Conservation (phyloP, 2,888 invertebrate genomes). For the Vandiemenella viatica region DNA sequence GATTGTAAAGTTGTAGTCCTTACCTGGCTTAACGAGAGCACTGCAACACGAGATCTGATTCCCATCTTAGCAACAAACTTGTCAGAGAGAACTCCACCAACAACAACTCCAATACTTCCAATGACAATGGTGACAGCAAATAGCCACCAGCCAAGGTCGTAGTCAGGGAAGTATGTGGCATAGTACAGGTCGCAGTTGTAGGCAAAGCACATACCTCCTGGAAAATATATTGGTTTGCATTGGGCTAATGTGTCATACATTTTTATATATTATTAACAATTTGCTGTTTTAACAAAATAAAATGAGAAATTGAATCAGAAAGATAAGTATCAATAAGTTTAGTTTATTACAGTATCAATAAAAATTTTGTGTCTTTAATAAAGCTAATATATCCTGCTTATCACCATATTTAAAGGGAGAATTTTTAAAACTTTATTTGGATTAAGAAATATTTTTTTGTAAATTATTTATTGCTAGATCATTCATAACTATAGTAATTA, state of each 20-base stretch:
- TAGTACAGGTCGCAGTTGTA: conserved; percentile 85
- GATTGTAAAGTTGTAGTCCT: conserved; percentile 5
- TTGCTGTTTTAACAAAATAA: no score
- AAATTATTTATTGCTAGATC: no score
- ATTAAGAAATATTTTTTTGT: no score
- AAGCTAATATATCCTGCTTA: no score
- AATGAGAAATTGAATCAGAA: background rate
- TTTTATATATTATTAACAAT: no score
- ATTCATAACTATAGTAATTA: no score
- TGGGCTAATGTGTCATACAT: no score
- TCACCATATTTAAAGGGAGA: no score
- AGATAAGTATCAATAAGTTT: background rate
- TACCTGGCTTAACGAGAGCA: conserved; percentile 58
- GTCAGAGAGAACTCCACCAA: conserved; percentile 64
- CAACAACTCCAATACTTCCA: conserved; percentile 61
- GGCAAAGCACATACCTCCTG: conserved; percentile 79
- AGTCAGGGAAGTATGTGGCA: conserved; percentile 74
- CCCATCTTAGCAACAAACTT: conserved; percentile 80
- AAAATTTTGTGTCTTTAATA: background rate
- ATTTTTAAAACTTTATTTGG: no score
- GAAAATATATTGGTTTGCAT: no score
- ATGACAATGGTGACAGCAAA: conserved; percentile 78
- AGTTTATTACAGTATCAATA: background rate
- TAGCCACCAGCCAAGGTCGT: conserved; percentile 80
- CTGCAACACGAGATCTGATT: conserved; percentile 60